Evolutionary conservation across 1,140 invertebrate species (phyloP), one percentile per base, ranked within the genome.

Genomic region (Scaptomyza hsui): DNA sequence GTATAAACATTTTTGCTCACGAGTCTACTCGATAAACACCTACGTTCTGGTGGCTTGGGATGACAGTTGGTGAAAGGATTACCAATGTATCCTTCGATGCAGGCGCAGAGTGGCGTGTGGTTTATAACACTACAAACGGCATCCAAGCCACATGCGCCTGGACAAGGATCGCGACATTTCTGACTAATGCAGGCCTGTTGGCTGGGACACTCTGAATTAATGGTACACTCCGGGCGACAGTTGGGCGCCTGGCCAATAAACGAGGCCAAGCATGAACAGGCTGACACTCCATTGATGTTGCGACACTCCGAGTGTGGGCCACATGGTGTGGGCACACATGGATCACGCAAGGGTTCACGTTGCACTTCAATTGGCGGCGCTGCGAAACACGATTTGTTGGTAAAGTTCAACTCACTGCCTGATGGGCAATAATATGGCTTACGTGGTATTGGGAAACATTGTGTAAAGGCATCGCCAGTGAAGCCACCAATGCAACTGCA

Each of bases 251-350:
- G 93, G 9, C 96, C 96, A 53, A 97, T 93, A 77, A 95, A 97
- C 61, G 94, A 95, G 0, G 94, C 93, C 64, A 95, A 89, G 90
- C 97, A 97, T 19, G 95, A 95, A 71, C 96, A 97, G 7, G 95
- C 94, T 4, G 96, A 94, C 42, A 94, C 94, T 16, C 94, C 94
- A 47, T 94, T 94, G 3, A 95, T 92, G 51, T 95, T 94, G 51
- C 94, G 93, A 91, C 96, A 97, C 89, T 95, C 93, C n/a, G 96
- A 95, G 90, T 97, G 96, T 0, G 95, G 93, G 42, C 96, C 95
- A 85, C 97, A 98, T 1, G 96, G 95, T 48, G 95, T 95, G 42
- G 95, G 95, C 75, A 94, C 92, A 88, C 97, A 97, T 0, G 95
- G 95, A 92, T 97, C 93, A 44, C 86, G 75, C 18, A 72, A 29